Evolutionary conservation across 2,113 vertebrate species (phyloP).

Genomic region (Columba janthina): DNA sequence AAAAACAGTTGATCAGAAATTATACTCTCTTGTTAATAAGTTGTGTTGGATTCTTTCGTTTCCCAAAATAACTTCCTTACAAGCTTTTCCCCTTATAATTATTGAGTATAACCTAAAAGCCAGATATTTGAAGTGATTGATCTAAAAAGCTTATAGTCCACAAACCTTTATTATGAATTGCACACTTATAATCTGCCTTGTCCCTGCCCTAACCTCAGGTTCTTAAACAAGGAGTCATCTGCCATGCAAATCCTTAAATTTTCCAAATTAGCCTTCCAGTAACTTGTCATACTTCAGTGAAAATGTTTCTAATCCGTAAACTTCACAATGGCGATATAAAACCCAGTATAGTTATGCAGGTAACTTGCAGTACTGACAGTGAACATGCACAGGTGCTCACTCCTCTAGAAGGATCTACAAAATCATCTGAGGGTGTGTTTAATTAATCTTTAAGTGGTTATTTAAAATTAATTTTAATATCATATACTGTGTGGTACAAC

Average conservation of each 20-base stretch:
- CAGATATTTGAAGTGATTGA: slow-evolving; percentile 22
- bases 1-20: slow-evolving; percentile 30
- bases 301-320: slow-evolving; percentile 5
- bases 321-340: background rate
- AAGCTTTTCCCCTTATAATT: background rate
- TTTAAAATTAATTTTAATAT: background rate
- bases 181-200: background rate
- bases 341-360: background rate
- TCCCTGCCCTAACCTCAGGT: background rate
- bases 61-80: slow-evolving; percentile 8
- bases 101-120: slow-evolving; percentile 3
- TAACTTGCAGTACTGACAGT: background rate
- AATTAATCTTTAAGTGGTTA: background rate
- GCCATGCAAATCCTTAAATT: slow-evolving; percentile 2
- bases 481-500: background rate
- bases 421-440: background rate
- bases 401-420: background rate
- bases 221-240: background rate
- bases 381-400: background rate
- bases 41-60: background rate
- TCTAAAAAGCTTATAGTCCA: slow-evolving; percentile 12
- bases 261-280: slow-evolving; percentile 8
- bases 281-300: background rate
- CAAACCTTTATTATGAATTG: slow-evolving; percentile 32
- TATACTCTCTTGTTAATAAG: slow-evolving; percentile 26